Conservation (phyloP, 1,140 invertebrate species). For the Drosophila pseudoobscura region DNA sequence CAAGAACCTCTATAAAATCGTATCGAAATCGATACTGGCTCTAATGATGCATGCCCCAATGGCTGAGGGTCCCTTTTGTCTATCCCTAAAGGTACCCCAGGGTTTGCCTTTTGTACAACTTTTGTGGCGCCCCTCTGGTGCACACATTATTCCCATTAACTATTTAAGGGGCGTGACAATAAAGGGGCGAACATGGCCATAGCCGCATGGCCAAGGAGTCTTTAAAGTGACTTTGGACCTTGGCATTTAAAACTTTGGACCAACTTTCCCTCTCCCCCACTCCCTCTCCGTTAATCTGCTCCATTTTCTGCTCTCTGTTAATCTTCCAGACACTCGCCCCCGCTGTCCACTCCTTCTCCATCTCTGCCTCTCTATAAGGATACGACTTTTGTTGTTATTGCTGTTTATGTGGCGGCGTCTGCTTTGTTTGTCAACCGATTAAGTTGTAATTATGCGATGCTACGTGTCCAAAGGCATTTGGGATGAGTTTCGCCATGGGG, state of each 20-base stretch:
- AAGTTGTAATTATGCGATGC: conserved; percentile 79
- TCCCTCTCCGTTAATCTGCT: background rate
- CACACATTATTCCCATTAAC: conserved; percentile 55
- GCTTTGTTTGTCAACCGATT: conserved; percentile 78
- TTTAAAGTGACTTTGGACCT: conserved; percentile 65
- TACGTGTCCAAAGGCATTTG: conserved; percentile 56
- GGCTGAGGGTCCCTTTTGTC: too few species aligned
- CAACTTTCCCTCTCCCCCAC: conserved; percentile 3
- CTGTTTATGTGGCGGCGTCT: conserved; percentile 69
- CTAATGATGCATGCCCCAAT: too few species aligned
- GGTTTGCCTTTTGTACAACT: conserved; percentile 18
- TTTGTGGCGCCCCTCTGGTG: conserved; percentile 25
- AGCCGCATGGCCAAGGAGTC: conserved; percentile 30
- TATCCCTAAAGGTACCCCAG: background rate
- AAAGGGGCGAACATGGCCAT: conserved; percentile 26
- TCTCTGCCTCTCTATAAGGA: too few species aligned
- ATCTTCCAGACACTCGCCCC: too few species aligned
- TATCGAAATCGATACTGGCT: too few species aligned
- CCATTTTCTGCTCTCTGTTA: too few species aligned
- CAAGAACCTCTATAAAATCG: too few species aligned
- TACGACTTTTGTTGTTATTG: conserved; percentile 38
- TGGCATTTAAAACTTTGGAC: conserved; percentile 68
- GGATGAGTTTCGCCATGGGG: conserved; percentile 22
- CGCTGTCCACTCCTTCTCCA: too few species aligned
- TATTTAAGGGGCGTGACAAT: conserved; percentile 66